Evolutionary conservation across 2,888 invertebrate species (phyloP).

Genomic region (Dicranocentrus wangi): DNA sequence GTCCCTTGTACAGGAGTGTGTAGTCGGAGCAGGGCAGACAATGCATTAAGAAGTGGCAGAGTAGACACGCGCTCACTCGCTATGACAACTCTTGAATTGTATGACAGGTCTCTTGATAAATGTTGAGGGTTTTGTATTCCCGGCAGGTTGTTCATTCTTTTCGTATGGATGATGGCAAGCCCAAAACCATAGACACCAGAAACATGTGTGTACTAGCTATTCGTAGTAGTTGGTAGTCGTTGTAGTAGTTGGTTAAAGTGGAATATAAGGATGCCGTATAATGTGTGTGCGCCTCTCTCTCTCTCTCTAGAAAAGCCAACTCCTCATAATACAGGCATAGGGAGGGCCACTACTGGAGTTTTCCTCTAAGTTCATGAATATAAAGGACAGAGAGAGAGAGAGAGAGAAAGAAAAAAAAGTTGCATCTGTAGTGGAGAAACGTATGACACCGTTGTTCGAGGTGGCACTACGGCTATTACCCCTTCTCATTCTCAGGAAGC

Average conservation of each 20-base stretch:
- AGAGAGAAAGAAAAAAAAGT: constrained; percentile 20
- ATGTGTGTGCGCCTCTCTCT: no score
- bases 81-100: constrained; percentile 67
- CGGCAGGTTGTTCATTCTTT: constrained; percentile 67
- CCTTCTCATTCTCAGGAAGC: constrained; percentile 53
- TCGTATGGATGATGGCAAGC: constrained; percentile 49
- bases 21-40: not conserved
- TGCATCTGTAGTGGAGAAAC: constrained; percentile 35
- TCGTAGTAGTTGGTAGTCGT: not conserved
- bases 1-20: not conserved
- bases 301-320: not conserved
- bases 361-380: constrained; percentile 49
- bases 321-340: not conserved
- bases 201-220: constrained; percentile 19
- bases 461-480: constrained; percentile 44
- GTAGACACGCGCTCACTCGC: constrained; percentile 59
- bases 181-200: constrained; percentile 20
- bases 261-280: no score
- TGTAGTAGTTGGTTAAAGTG: not conserved
- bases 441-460: constrained; percentile 56
- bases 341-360: no score
- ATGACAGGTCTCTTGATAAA: constrained; percentile 68
- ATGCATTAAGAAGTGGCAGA: constrained; percentile 60
- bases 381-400: not conserved
- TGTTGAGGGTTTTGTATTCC: constrained; percentile 68